Evolutionary conservation across 2,888 invertebrate species (phyloP).

Genomic region (Aphodius sticticus): DNA sequence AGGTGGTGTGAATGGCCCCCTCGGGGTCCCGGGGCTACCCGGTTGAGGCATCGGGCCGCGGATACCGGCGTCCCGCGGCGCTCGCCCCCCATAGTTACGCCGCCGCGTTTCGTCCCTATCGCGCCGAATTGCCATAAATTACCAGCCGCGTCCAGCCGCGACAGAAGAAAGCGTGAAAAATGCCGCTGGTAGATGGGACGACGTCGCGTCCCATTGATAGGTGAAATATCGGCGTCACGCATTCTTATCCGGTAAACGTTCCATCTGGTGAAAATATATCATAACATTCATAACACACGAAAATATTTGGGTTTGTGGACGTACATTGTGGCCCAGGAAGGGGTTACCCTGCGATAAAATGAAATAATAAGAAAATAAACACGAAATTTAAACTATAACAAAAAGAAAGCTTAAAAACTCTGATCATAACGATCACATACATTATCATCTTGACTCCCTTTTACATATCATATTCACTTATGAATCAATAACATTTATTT

Average conservation of each 20-base stretch:
- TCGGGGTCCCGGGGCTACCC: conserved; percentile 49
- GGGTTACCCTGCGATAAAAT: neutral
- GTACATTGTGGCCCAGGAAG: neutral
- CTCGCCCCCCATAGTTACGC: conserved; percentile 41
- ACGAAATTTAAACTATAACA: too few species aligned
- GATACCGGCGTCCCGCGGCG: conserved; percentile 43
- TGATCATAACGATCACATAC: too few species aligned
- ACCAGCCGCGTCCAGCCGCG: conserved; percentile 41
- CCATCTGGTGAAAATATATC: conserved; percentile 4
- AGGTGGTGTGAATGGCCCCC: conserved; percentile 52
- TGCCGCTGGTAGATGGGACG: conserved; percentile 45
- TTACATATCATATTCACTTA: too few species aligned
- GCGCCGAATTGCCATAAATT: conserved; percentile 47
- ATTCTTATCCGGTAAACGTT: neutral
- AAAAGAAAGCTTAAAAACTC: too few species aligned
- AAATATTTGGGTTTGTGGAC: neutral
- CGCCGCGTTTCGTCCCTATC: conserved; percentile 42
- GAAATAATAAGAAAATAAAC: too few species aligned
- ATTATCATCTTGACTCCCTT: too few species aligned
- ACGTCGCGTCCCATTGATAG: conserved; percentile 10
- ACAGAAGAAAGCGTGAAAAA: conserved; percentile 49
- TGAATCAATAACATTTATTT: too few species aligned
- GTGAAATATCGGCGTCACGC: conserved; percentile 16
- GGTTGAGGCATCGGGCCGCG: conserved; percentile 37
- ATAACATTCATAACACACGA: neutral